Evolutionary conservation across 2,888 invertebrate species (phyloP).

Genomic region (Protophormia terraenovae): DNA sequence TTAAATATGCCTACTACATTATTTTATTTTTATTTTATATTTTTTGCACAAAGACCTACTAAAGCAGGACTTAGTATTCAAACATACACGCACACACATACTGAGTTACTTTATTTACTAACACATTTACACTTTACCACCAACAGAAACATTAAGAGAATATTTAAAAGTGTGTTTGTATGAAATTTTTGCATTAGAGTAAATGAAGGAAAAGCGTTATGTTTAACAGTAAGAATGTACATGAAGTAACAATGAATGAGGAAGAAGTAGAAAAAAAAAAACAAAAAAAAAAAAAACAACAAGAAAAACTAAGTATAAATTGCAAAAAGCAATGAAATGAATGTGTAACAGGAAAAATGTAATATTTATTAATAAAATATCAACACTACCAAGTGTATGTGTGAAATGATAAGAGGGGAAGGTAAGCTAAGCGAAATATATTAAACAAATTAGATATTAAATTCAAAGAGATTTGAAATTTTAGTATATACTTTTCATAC

Average conservation of each 20-base stretch:
- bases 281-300: background rate
- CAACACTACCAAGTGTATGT: background rate
- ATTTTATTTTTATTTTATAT: conserved; percentile 8
- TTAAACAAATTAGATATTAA: background rate
- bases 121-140: conserved; percentile 40
- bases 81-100: background rate
- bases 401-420: background rate
- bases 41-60: conserved; percentile 13
- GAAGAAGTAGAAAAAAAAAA: no score
- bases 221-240: conserved; percentile 12
- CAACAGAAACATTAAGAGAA: conserved; percentile 1
- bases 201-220: conserved; percentile 8
- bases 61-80: background rate
- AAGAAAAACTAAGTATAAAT: conserved; percentile 45
- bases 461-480: background rate
- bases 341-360: conserved; percentile 51
- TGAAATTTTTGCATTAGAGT: conserved; percentile 20
- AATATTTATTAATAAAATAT: conserved; percentile 57
- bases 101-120: conserved; percentile 16
- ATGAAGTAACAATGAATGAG: background rate
- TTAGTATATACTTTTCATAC: no score
- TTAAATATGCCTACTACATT: conserved; percentile 47
- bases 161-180: background rate
- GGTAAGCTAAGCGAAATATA: background rate
- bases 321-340: conserved; percentile 40